phyloP scores from a whole-genome alignment of 2,113 vertebrate species.

The Myotis davidii region DNA sequence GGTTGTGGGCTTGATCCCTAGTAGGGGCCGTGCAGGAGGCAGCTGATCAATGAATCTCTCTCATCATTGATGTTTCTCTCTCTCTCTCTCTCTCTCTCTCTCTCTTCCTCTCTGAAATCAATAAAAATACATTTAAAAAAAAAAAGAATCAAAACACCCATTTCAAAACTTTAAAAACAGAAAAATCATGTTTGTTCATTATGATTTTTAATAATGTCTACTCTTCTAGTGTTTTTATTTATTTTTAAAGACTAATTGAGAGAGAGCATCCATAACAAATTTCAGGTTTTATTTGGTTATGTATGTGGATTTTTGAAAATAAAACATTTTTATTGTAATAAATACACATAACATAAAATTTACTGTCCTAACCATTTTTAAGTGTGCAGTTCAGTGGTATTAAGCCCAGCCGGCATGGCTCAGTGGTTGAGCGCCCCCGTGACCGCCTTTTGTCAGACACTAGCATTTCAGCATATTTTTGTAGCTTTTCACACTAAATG shows the following conservation, averaged over 20 bases:
- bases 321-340: not conserved
- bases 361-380: not conserved
- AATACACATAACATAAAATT: not conserved
- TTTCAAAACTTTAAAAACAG: not conserved
- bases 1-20: too few relatives aligned
- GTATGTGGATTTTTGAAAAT: not conserved
- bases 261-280: not conserved
- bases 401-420: too few relatives aligned
- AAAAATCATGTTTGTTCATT: not conserved
- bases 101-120: too few relatives aligned
- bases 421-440: too few relatives aligned
- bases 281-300: not conserved
- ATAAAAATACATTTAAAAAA: too few relatives aligned
- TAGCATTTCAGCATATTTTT: too few relatives aligned
- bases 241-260: not conserved
- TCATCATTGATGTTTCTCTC: too few relatives aligned
- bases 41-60: too few relatives aligned
- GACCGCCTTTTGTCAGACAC: too few relatives aligned
- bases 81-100: too few relatives aligned
- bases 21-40: too few relatives aligned
- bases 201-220: not conserved
- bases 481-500: too few relatives aligned
- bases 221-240: not conserved
- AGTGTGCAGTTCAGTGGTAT: not conserved
- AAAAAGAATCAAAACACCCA: not conserved